phyloP scores from a whole-genome alignment of 2,888 invertebrate genomes.

The Platycnemis pennipes region DNA sequence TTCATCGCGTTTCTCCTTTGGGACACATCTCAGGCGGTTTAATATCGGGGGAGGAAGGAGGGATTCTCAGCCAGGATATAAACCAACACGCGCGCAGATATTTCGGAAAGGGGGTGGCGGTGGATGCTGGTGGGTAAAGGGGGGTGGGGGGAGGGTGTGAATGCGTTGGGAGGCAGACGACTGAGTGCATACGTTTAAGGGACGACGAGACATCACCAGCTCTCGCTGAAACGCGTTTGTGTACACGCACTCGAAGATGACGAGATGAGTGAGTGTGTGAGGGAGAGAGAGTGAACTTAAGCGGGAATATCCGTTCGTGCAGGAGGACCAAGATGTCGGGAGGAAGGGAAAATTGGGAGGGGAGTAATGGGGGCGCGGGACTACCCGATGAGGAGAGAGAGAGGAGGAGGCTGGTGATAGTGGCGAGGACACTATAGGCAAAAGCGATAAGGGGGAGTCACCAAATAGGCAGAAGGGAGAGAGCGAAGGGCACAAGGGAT shows the following conservation, averaged over 20 bases:
- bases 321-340: neutral
- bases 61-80: neutral
- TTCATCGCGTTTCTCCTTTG: neutral
- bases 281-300: neutral
- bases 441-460: conserved; percentile 3
- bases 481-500: neutral
- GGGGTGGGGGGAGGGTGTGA: neutral
- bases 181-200: neutral
- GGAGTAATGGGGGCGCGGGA: too few relatives aligned
- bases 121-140: neutral
- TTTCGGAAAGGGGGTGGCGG: neutral
- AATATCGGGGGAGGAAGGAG: too few relatives aligned
- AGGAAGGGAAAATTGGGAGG: too few relatives aligned
- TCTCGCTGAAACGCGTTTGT: neutral
- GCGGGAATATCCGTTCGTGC: conserved; percentile 14
- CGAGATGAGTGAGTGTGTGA: neutral
- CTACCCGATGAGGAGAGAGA: neutral
- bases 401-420: neutral
- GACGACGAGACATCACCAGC: neutral
- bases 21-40: neutral
- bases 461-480: neutral
- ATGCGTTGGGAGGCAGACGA: neutral
- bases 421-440: neutral
- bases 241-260: neutral
- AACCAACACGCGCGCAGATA: neutral